These are phyloP conservation scores for Cyprinodon diabolis DNA, from an alignment of 2,797 vertebrate genomes.

Conservation along the genomic window DNA sequence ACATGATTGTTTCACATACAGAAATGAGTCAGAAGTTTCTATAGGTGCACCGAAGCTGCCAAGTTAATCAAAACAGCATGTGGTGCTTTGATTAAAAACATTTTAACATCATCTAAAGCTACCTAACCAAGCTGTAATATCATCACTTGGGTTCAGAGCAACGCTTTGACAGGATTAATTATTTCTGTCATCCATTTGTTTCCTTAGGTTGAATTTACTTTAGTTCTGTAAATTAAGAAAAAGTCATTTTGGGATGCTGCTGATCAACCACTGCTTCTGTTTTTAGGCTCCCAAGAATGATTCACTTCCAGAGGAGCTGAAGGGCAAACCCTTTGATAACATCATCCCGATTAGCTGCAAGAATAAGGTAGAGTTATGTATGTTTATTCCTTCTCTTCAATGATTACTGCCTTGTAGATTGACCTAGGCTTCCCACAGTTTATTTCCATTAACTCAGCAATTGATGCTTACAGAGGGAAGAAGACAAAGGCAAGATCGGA, in stretches of 20 bases:
- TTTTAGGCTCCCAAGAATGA: constrained; percentile 82
- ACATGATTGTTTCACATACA: not conserved
- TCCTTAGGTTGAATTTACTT: not conserved
- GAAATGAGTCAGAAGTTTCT: not conserved
- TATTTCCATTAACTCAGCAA: not conserved
- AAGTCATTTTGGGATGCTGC: not conserved
- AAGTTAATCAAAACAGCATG: not conserved
- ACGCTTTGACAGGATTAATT: no score
- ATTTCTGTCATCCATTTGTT: no score
- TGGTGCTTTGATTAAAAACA: no score
- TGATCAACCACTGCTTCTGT: constrained; percentile 17
- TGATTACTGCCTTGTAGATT: not conserved
- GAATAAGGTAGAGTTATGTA: constrained; percentile 83
- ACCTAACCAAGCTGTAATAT: not conserved
- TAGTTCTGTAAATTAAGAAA: not conserved
- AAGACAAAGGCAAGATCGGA: constrained; percentile 82
- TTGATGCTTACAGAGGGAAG: constrained; percentile 79
- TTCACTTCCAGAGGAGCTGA: constrained; percentile 62
- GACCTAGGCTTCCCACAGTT: not conserved
- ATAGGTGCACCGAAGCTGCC: not conserved
- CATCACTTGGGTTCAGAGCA: not conserved
- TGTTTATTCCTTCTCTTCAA: not conserved
- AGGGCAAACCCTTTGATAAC: constrained; percentile 50
- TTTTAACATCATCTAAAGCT: not conserved
- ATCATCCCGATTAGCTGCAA: constrained; percentile 88